Evolutionary conservation across 35 echinoderm and acorn worm species (phyloP).

Genomic region (Stichopus chloronotus): DNA sequence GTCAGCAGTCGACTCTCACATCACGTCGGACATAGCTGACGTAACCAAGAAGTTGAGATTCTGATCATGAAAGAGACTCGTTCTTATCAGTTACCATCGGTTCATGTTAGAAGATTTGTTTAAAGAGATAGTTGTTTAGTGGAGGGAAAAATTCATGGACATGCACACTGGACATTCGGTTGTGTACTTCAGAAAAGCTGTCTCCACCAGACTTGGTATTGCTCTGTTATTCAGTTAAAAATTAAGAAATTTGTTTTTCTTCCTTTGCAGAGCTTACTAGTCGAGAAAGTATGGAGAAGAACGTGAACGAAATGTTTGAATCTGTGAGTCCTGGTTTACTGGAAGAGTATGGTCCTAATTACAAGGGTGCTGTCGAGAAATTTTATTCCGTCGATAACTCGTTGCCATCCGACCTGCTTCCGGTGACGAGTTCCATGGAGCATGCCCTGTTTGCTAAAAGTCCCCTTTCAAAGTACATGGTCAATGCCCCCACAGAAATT

Average conservation of each 20-base stretch:
- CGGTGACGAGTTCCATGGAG: background rate
- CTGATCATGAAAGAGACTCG: no score
- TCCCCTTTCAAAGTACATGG: background rate
- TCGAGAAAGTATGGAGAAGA: background rate
- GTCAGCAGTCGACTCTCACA: no score
- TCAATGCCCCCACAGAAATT: background rate
- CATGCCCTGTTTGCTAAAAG: conserved; percentile 45
- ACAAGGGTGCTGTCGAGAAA: background rate
- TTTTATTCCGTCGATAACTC: background rate
- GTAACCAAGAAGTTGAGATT: no score
- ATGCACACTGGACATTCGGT: no score
- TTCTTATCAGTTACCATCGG: no score
- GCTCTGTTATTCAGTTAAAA: background rate
- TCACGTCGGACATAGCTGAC: no score
- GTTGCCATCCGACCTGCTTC: background rate
- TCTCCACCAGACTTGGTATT: background rate
- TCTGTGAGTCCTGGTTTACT: background rate
- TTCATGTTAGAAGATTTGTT: no score
- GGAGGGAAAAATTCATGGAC: no score
- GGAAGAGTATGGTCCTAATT: conserved; percentile 26
- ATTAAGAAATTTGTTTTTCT: background rate
- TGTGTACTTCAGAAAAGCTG: background rate
- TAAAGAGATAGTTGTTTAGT: no score
- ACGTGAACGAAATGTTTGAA: background rate
- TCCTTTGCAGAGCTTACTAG: background rate